Evolutionary conservation across 2,797 vertebrate genomes (phyloP).

Genomic region (Trachurus trachurus): DNA sequence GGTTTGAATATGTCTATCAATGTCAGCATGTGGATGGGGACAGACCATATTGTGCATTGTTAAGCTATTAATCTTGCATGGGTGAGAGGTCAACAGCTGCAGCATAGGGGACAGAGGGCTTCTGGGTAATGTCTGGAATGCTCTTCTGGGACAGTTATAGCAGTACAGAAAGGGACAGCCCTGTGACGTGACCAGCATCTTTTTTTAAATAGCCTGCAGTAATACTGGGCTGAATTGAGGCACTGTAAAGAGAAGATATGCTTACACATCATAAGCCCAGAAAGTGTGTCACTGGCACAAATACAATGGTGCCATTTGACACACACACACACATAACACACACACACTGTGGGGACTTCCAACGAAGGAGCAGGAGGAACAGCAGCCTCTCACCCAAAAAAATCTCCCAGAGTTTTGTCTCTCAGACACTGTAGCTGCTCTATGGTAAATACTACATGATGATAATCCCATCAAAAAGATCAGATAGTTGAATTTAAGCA

Average conservation of each 20-base stretch:
- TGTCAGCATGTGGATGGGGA: slow-evolving; percentile 19
- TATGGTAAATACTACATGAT: slow-evolving; percentile 46
- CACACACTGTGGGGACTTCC: slow-evolving; percentile 72
- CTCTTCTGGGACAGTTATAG: slow-evolving; percentile 71
- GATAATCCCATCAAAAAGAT: slow-evolving; percentile 47
- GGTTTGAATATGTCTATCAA: slow-evolving; percentile 27
- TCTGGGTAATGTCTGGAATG: slow-evolving; percentile 82
- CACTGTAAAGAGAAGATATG: slow-evolving; percentile 71
- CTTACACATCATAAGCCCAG: slow-evolving; percentile 75
- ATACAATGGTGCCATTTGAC: slow-evolving; percentile 72
- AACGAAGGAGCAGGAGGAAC: slow-evolving; percentile 37
- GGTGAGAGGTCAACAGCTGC: slow-evolving; percentile 84
- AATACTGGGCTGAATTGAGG: slow-evolving; percentile 65
- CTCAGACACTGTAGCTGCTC: slow-evolving; percentile 19
- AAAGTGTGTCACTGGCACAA: slow-evolving; percentile 82
- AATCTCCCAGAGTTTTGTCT: slow-evolving; percentile 26
- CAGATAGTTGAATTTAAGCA: slow-evolving; percentile 64
- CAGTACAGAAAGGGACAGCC: slow-evolving; percentile 48
- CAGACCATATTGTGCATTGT: slow-evolving; percentile 51
- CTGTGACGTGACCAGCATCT: slow-evolving; percentile 67
- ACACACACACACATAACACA: slow-evolving; percentile 12
- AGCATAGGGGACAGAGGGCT: slow-evolving; percentile 64
- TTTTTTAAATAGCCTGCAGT: slow-evolving; percentile 73
- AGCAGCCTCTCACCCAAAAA: slow-evolving; percentile 33
- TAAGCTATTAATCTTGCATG: slow-evolving; percentile 63